Conservation (phyloP, 2,113 vertebrate species). For the Cacatua alba region DNA sequence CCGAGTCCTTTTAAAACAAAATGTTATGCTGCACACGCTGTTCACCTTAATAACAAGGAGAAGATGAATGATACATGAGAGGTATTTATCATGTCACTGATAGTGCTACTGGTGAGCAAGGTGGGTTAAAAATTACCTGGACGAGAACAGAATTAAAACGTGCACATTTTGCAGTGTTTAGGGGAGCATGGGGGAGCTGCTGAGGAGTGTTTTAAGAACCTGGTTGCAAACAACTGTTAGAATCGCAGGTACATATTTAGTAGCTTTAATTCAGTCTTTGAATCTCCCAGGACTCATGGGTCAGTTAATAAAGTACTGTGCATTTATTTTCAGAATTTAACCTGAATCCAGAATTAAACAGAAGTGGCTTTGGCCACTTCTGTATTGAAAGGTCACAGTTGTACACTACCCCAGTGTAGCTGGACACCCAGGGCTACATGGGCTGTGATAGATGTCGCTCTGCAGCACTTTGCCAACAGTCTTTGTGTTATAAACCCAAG, state of each 20-base stretch:
- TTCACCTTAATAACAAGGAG: conserved; percentile 38
- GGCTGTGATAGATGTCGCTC: accelerated
- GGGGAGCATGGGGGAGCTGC: neutral
- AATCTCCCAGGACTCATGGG: neutral
- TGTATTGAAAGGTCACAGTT: neutral
- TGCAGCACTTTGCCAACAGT: neutral
- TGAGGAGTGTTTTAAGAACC: neutral
- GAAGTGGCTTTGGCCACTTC: neutral
- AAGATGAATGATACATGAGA: conserved; percentile 42
- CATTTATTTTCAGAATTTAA: neutral
- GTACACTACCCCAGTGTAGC: accelerated
- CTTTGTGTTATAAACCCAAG: neutral
- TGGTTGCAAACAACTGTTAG: neutral
- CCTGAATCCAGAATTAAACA: neutral
- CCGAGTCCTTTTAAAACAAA: conserved; percentile 23
- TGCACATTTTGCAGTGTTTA: neutral
- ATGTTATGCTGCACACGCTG: conserved; percentile 19
- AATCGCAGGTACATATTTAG: neutral
- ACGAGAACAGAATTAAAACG: neutral
- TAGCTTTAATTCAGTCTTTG: neutral
- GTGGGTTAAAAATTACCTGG: neutral
- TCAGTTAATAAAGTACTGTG: neutral
- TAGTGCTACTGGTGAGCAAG: neutral
- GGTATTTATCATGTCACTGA: conserved; percentile 37
- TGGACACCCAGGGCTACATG: neutral